These are phyloP conservation scores for Zeugodacus cucurbitae DNA, from an alignment of 1,140 invertebrate genomes.

Conservation along the genomic window DNA sequence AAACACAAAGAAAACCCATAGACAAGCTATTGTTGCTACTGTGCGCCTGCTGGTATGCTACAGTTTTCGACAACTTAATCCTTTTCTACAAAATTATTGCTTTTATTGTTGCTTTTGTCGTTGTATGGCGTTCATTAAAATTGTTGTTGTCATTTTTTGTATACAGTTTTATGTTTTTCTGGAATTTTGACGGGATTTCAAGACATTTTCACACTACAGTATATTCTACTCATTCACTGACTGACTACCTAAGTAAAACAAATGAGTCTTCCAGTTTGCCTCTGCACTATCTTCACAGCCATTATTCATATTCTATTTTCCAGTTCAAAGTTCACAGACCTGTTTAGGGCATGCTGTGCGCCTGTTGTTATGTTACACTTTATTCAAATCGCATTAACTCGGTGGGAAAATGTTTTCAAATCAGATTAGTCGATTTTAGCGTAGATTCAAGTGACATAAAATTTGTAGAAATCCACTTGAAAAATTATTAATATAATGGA, in stretches of 20 bases:
- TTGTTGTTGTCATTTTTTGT: too few relatives aligned
- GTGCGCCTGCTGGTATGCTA: constrained; percentile 15
- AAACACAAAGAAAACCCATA: too few relatives aligned
- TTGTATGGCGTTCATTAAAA: too few relatives aligned
- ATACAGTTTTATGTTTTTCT: neutral
- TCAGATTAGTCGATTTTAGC: neutral
- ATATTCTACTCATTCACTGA: neutral
- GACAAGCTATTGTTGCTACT: neutral
- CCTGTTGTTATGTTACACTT: constrained; percentile 36
- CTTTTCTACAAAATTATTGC: neutral
- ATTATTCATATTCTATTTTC: neutral
- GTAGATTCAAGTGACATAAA: neutral
- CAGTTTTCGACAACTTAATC: neutral
- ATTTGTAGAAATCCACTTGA: neutral
- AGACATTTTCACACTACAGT: neutral
- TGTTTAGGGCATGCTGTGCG: neutral
- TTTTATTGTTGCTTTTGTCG: too few relatives aligned
- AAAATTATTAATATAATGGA: neutral
- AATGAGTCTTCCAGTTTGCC: too few relatives aligned
- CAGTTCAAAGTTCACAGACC: neutral
- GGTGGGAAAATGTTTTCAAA: neutral
- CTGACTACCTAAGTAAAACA: neutral
- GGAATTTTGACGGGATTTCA: neutral
- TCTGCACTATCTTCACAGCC: too few relatives aligned
- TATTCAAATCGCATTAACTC: constrained; percentile 38